Evolutionary conservation across 2,113 vertebrate genomes (phyloP), one percentile per base, ranked within the genome.

Genomic region (Cathartes aura): DNA sequence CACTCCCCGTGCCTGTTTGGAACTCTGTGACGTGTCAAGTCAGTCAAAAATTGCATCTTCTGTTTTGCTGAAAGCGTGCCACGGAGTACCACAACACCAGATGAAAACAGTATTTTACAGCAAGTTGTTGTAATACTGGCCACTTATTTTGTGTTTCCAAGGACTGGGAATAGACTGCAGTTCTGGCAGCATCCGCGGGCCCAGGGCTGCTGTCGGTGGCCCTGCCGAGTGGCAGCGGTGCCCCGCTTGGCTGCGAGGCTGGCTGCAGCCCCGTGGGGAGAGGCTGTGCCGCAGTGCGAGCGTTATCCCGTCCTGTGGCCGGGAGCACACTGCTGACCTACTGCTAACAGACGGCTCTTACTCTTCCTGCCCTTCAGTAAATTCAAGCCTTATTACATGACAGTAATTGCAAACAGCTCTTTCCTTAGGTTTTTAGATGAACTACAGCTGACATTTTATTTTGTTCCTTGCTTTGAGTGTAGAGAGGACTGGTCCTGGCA

Each of bases 301-400:
- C 12, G 2, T 19, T 12, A 5, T 1, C 60, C 60, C 6, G 4
- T 11, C 52, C 60, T 12, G 50, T 2, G 18, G 22, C 50, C 0
- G 1, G 50, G 42, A 34, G 22, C 4, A 1, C 2, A 2, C n/a
- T 34, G 50, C 42, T 29, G 23, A 17, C 34, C 56, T 29, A 0
- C 53, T 42, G 84, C 62, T n/a, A 11, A 7, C 43, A 56, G 27
- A 12, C 4, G 0, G 16, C 62, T 42, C 83, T 38, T 36, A 9
- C 2, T 70, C 45, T 38, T 43, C 45, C 32, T 60, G 62, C 71
- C 70, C 38, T 30, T 34, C 38, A 3, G 40, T 30, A 52, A 82
- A 75, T 23, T 26, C 6, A 11, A 34, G 45, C 34, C 38, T 75
- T 59, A 23, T 38, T 45, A 32, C 45, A 15, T 22, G 27, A 38